phyloP scores from a whole-genome alignment of 2,797 vertebrate species.

The Podarcis lilfordi region DNA sequence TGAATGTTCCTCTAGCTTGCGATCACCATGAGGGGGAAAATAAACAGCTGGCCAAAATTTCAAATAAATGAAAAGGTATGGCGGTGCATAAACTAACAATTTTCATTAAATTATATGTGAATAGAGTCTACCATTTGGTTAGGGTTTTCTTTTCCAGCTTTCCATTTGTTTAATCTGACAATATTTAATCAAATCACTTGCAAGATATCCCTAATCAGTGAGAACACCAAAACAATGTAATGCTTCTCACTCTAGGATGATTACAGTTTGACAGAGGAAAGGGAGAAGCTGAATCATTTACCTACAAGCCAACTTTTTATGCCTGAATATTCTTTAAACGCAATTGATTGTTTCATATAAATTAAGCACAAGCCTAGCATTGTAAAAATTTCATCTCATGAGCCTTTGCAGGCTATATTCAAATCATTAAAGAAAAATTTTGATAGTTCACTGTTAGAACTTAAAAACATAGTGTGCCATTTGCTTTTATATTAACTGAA shows the following conservation, averaged over 20 bases:
- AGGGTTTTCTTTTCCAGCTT: not conserved
- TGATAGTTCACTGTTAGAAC: conserved; percentile 22
- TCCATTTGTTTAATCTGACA: conserved; percentile 46
- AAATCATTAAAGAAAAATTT: conserved; percentile 45
- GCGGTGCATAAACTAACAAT: not conserved
- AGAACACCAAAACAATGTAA: conserved; percentile 41
- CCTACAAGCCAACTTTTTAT: conserved; percentile 56
- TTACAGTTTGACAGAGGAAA: conserved; percentile 43
- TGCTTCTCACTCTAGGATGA: conserved; percentile 47
- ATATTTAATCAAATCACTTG: conserved; percentile 54
- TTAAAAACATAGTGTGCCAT: conserved; percentile 21
- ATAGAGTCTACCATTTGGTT: conserved; percentile 6
- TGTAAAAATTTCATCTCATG: conserved; percentile 33
- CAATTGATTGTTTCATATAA: conserved; percentile 58
- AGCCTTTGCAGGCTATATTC: conserved; percentile 36
- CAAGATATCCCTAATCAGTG: conserved; percentile 33
- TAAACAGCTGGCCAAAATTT: conserved; percentile 14
- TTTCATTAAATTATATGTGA: not conserved
- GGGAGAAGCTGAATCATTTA: conserved; percentile 46
- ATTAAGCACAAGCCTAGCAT: conserved; percentile 55
- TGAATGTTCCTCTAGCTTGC: not conserved
- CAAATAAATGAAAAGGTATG: not conserved
- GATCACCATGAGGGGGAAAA: not conserved
- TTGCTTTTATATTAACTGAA: conserved; percentile 13
- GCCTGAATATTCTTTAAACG: conserved; percentile 57